Evolutionary conservation across 2,797 vertebrate genomes (phyloP).

Genomic region (Gallinago solitaria): DNA sequence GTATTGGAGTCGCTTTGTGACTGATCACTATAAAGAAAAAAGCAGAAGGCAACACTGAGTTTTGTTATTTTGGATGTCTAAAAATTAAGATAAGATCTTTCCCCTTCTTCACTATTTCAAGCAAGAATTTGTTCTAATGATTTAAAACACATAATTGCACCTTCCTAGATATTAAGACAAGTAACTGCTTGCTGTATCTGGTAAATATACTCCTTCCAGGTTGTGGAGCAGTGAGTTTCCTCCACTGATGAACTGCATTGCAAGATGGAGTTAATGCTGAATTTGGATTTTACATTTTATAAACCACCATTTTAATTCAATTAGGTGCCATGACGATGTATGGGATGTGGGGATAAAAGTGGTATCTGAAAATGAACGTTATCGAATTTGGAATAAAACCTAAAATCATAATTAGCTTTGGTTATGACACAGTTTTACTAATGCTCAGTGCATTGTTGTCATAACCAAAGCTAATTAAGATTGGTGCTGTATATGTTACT

Average conservation of each 20-base stretch:
- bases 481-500: neutral
- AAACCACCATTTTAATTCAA: neutral
- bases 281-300: neutral
- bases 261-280: neutral
- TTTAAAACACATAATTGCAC: neutral
- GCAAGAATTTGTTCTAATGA: neutral
- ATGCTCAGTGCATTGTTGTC: neutral
- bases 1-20: slow-evolving; percentile 91
- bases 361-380: neutral
- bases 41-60: slow-evolving; percentile 15
- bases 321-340: neutral
- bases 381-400: neutral
- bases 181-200: neutral
- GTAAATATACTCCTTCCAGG: neutral
- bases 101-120: neutral
- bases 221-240: neutral
- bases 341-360: neutral
- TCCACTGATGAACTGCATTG: neutral
- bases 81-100: neutral
- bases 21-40: slow-evolving; percentile 83
- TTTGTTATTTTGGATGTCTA: slow-evolving; percentile 18
- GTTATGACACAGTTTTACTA: neutral
- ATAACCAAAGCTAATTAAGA: neutral
- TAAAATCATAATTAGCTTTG: neutral
- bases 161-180: neutral